These are phyloP conservation scores for Anolis carolinensis DNA, from an alignment of 2,113 vertebrate genomes.

Conservation along the genomic window DNA sequence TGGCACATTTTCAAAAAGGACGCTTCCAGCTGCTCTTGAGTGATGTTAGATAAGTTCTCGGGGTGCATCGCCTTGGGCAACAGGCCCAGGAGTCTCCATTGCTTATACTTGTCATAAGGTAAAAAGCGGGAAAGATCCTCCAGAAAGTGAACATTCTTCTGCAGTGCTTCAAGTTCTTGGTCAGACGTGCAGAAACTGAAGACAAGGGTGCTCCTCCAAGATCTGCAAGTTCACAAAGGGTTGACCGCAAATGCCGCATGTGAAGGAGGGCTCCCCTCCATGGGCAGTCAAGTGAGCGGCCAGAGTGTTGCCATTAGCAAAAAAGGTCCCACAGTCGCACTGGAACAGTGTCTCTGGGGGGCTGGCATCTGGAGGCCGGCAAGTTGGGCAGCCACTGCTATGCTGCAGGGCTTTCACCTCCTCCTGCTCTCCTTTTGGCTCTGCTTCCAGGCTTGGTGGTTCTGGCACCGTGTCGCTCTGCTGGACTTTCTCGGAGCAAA, in stretches of 20 bases:
- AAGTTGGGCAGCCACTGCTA: conserved; percentile 36
- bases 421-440: conserved; percentile 16
- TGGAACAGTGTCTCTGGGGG: conserved; percentile 67
- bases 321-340: conserved; percentile 73
- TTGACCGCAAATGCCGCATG: conserved; percentile 85
- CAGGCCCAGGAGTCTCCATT: conserved; percentile 62
- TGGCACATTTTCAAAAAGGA: conserved; percentile 61
- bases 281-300: conserved; percentile 68
- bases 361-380: not conserved
- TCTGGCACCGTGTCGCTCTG: not conserved
- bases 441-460: not conserved
- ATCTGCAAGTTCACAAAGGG: conserved; percentile 85
- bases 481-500: not conserved
- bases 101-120: conserved; percentile 38
- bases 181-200: conserved; percentile 76
- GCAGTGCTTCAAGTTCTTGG: conserved; percentile 52
- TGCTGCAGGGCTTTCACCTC: conserved; percentile 24
- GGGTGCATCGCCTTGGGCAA: conserved; percentile 74
- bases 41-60: conserved; percentile 70
- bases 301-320: conserved; percentile 59
- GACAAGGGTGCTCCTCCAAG: conserved; percentile 79
- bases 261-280: conserved; percentile 64
- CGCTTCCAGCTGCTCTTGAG: conserved; percentile 67
- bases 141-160: conserved; percentile 70
- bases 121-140: conserved; percentile 68